phyloP scores from a whole-genome alignment of 2,888 invertebrate genomes.

The Euproctis similis region DNA sequence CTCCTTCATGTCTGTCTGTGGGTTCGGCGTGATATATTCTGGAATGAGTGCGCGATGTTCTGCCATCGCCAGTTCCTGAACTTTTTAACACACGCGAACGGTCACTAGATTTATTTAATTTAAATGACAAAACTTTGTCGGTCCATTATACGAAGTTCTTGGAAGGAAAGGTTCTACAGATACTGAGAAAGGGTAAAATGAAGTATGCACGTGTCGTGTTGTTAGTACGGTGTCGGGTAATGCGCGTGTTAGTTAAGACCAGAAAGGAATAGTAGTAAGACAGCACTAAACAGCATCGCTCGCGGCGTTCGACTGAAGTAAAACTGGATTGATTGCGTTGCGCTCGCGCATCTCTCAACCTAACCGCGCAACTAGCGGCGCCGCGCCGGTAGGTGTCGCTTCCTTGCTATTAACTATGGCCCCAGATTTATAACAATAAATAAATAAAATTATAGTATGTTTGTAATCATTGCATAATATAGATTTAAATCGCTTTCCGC shows the following conservation, averaged over 20 bases:
- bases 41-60: slow-evolving; percentile 60
- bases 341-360: slow-evolving; percentile 22
- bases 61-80: slow-evolving; percentile 52
- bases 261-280: slow-evolving; percentile 39
- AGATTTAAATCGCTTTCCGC: no score
- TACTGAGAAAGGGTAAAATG: slow-evolving; percentile 23
- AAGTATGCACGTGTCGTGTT: slow-evolving; percentile 32
- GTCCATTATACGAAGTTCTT: slow-evolving; percentile 49
- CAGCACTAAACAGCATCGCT: slow-evolving; percentile 21
- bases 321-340: slow-evolving; percentile 20
- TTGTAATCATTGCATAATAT: no score
- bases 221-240: slow-evolving; percentile 22
- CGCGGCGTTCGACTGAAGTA: slow-evolving; percentile 19
- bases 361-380: background rate
- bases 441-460: no score
- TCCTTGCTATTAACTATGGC: slow-evolving; percentile 18
- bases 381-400: slow-evolving; percentile 2
- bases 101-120: slow-evolving; percentile 27
- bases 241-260: slow-evolving; percentile 42
- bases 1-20: slow-evolving; percentile 53
- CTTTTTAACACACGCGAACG: slow-evolving; percentile 45
- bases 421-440: slow-evolving; percentile 14
- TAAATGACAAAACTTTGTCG: slow-evolving; percentile 38
- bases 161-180: slow-evolving; percentile 34
- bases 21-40: slow-evolving; percentile 50